Evolutionary conservation across 1,140 invertebrate species (phyloP), one percentile per base, ranked within the genome.

Genomic region (Drosophila orosa): DNA sequence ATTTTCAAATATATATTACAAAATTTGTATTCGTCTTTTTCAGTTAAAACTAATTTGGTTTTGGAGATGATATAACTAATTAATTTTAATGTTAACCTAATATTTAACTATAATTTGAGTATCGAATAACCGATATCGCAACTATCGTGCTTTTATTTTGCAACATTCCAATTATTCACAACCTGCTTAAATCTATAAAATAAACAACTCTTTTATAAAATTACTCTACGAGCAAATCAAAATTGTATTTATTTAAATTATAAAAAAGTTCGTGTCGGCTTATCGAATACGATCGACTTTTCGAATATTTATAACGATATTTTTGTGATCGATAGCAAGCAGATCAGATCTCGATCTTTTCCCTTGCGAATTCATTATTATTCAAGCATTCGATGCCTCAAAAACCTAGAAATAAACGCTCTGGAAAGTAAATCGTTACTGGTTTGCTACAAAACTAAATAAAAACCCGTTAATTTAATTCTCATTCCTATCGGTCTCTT

Each of bases 241-340:
- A 22, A 33, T 5, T 7, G 15, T 9, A 19, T 13, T n/a, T n/a
- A 50, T 17, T 27, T 10, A 10, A 33, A 5, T 33, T 13, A 22
- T 9, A 10, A 3, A 10, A n/a, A n/a, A n/a, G n/a, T n/a, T 25
- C 1, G 5, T 25, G 6, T 19, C 13, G 6, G 6, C 9, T 8
- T 5, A 52, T 52, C 50, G 50, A 52, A 35, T 52, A 52, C 29
- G 3, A 15, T 52, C 17, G n/a, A 17, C 10, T 1, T n/a, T 52
- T 22, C 8, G 29, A 52, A 22, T 52, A 22, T 22, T 22, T 22
- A 52, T 22, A 8, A 6, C 29, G 50, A 52, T 35, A 15, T 22
- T n/a, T 33, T 3, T 24, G 29, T 22, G 50, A 52, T 52, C 50
- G 50, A 52, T 52, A 35, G 29, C 31, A 3, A 22, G 27, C 10